These are phyloP conservation scores for Sarotherodon lohbergeri DNA, from an alignment of 2,113 vertebrate species.

Conservation along the genomic window DNA sequence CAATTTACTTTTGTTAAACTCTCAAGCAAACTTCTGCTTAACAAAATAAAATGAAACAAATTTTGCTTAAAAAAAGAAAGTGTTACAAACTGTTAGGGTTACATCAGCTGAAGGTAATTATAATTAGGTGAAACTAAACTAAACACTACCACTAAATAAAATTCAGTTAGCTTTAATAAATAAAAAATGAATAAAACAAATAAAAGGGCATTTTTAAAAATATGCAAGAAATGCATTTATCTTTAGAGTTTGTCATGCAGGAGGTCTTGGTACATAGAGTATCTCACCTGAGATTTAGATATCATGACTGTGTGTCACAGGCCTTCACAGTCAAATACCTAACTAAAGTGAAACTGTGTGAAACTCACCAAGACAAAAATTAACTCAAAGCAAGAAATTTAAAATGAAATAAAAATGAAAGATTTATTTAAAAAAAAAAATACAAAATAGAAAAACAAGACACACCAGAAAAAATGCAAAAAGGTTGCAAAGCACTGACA, in stretches of 20 bases:
- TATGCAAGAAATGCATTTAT: background rate
- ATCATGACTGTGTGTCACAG: background rate
- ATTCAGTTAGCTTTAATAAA: background rate
- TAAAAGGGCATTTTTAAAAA: background rate
- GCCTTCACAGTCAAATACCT: background rate
- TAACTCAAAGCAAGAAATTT: background rate
- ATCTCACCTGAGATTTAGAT: background rate
- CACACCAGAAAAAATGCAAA: background rate
- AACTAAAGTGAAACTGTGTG: background rate
- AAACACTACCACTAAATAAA: background rate
- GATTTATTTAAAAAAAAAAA: too few relatives aligned
- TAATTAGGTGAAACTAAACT: background rate
- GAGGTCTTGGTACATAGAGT: background rate
- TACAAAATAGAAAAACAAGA: background rate
- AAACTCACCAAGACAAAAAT: background rate
- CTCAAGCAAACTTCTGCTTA: background rate
- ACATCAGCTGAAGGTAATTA: background rate
- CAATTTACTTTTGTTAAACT: background rate
- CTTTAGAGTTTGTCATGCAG: background rate
- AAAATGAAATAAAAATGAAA: background rate
- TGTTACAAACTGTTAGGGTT: background rate
- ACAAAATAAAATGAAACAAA: background rate
- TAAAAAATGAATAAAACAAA: background rate
- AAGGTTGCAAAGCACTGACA: background rate
- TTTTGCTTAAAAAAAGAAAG: background rate